Evolutionary conservation across 2,113 vertebrate genomes (phyloP), one percentile per base, ranked within the genome.

Genomic region (Dissostichus mawsoni): DNA sequence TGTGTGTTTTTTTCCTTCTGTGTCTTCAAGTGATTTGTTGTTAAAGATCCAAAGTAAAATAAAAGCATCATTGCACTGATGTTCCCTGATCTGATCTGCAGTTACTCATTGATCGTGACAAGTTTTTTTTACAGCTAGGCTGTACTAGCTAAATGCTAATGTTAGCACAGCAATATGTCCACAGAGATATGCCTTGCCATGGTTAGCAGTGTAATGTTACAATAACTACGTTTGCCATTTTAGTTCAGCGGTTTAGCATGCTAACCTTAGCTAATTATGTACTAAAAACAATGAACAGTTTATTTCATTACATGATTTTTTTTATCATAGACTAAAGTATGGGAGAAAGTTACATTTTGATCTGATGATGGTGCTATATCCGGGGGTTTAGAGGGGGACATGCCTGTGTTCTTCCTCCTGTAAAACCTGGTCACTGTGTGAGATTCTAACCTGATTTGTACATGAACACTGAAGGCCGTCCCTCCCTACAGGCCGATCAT

Each of bases 81-180:
- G 9, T 57, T 50, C 25, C 13, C 44, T 64, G 33, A 8, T 47
- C 23, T 69, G 66, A 67, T 17, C 14, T 4, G 12, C 20, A 59
- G 66, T 80, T 76, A 84, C 25, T 72, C 67, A 80, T 84, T 84
- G 25, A 76, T 80, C 18, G 14, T 1, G 33, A 52, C 2, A 0
- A 11, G 33, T 44, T 13, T 50, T 9, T 57, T 56, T 41, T 20
- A 20, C 20, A 20, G 20, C 20, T 20, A 20, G 33, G 51, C 18
- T n/a, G 29, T 16, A 16, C 47, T 17, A 64, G 48, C 48, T 52
- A 52, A 12, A 52, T 52, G 25, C 65, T 67, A 52, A 67, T 50
- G 23, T 23, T 66, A 16, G 47, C 45, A 66, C 20, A 29, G 50
- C 25, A 33, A 33, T 52, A 33, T 53, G 5, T 1, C 7, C 12